These are phyloP conservation scores for Patella vulgata DNA, from an alignment of 1,140 invertebrate species.

Conservation along the genomic window DNA sequence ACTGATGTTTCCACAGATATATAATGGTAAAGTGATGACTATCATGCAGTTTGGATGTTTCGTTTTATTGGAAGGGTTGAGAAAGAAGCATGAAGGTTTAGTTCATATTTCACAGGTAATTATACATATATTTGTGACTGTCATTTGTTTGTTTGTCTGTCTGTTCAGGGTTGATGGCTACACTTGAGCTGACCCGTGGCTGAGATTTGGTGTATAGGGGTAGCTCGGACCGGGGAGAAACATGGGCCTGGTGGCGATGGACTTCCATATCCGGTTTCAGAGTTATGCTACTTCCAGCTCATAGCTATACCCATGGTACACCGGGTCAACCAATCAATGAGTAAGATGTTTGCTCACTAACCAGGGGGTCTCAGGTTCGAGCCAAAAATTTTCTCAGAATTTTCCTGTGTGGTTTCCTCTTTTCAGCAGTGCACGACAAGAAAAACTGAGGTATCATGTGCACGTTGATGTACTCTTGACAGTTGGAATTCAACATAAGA, in stretches of 20 bases:
- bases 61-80: conserved; percentile 92
- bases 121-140: too few species aligned
- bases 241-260: neutral
- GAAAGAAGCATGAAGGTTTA: conserved; percentile 89
- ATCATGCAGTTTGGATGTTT: conserved; percentile 98
- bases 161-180: too few species aligned
- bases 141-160: too few species aligned
- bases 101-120: conserved; percentile 94
- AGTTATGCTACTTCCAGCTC: too few species aligned
- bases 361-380: neutral
- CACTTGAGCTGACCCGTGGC: neutral
- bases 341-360: too few species aligned
- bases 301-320: too few species aligned
- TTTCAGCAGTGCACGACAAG: neutral
- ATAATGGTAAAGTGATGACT: conserved; percentile 93
- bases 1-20: too few species aligned
- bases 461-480: too few species aligned
- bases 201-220: too few species aligned
- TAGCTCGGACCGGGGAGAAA: too few species aligned
- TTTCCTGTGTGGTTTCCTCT: neutral
- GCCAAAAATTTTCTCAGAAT: neutral
- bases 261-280: neutral
- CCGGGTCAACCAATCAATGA: too few species aligned
- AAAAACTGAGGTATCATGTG: neutral
- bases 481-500: too few species aligned